phyloP scores from a whole-genome alignment of 2,888 invertebrate species.

The Exocentrus adspersus region DNA sequence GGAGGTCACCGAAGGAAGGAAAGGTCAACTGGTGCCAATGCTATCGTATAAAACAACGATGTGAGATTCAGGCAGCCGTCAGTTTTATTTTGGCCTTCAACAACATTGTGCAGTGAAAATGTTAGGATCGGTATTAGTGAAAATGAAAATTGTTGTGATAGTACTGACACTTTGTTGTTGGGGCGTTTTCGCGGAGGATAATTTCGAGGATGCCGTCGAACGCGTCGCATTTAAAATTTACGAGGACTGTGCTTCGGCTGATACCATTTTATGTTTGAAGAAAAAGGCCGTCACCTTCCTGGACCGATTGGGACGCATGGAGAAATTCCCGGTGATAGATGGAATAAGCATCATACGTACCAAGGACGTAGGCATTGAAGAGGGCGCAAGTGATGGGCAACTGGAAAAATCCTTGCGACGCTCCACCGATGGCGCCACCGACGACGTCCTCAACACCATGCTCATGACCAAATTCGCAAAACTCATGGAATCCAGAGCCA shows the following conservation, averaged over 20 bases:
- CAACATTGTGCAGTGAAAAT: slow-evolving; percentile 47
- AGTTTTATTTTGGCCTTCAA: slow-evolving; percentile 54
- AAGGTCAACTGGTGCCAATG: slow-evolving; percentile 59
- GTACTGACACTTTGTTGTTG: slow-evolving; percentile 56
- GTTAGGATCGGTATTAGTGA: slow-evolving; percentile 42
- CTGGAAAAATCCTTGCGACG: slow-evolving; percentile 76
- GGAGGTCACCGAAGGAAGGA: slow-evolving; percentile 57
- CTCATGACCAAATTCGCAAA: slow-evolving; percentile 76
- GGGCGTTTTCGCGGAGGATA: slow-evolving; percentile 53
- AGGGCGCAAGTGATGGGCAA: slow-evolving; percentile 70
- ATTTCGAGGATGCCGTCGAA: slow-evolving; percentile 69
- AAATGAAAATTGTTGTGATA: slow-evolving; percentile 57
- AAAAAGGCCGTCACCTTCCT: slow-evolving; percentile 84
- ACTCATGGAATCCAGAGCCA: slow-evolving; percentile 78
- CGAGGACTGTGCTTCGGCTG: slow-evolving; percentile 79
- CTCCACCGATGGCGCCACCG: slow-evolving; percentile 72
- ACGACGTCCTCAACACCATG: slow-evolving; percentile 74
- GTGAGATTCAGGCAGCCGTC: slow-evolving; percentile 54
- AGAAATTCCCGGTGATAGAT: slow-evolving; percentile 70
- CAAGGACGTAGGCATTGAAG: slow-evolving; percentile 62
- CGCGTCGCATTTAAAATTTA: slow-evolving; percentile 76
- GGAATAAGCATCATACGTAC: slow-evolving; percentile 75
- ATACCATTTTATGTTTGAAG: slow-evolving; percentile 81
- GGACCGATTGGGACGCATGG: slow-evolving; percentile 79
- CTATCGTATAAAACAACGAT: slow-evolving; percentile 59